Base-by-base conservation (phyloP, 2,888 invertebrate species). In the Apamea epomidion region DNA sequence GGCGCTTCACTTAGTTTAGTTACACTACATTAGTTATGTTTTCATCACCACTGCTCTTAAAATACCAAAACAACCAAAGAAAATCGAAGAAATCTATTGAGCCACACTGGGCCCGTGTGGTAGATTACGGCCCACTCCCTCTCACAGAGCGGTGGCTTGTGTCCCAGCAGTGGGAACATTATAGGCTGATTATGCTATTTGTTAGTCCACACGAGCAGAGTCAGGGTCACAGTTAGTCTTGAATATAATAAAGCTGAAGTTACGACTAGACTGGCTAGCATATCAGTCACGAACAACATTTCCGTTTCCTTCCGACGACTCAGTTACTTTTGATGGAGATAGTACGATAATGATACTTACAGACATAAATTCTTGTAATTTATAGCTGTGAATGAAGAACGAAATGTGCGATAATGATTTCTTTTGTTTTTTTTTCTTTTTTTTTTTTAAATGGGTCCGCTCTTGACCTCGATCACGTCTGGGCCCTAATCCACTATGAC, bases 251-350 rank as follows among this genome's bases (percentile, higher is more conserved):
- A 68, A 68, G 32, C 45, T 62, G 42, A 83, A 60, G 76, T 76
- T 68, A 76, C 76, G 75, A 67, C 54, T 73, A 14, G 37, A 64
- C 21, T 16, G 16, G 51, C 42, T 7, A 25, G 42, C 73, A 84
- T 82, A 84, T 82, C 84, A 74, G 69, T 80, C 82, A 80, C 65
- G 80, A 84, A 74, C 70, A 45, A 62, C 51, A 62, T 67, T 83
- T 85, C 80, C 74, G 80, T 74, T 85, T 80, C 80, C 74, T 45
- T 12, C 58, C 21, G 16, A 65, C 37, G 54, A 54, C 70, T 74
- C 51, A n/a, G 45, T 75, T 69, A 68, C 68, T 68, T 64, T 83
- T 62, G 45, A 76, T 83, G 18, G 21, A 62, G 80, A 45, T 68
- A 83, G 45, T 12, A 68, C 10, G 51, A 62, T 68, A 81, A 45